Percentiles rank a stretch among this genome's conserved stretches.
These are phyloP conservation scores for Hyles vespertilio DNA, from an alignment of 1,140 invertebrate genomes.

Conservation along the genomic window DNA sequence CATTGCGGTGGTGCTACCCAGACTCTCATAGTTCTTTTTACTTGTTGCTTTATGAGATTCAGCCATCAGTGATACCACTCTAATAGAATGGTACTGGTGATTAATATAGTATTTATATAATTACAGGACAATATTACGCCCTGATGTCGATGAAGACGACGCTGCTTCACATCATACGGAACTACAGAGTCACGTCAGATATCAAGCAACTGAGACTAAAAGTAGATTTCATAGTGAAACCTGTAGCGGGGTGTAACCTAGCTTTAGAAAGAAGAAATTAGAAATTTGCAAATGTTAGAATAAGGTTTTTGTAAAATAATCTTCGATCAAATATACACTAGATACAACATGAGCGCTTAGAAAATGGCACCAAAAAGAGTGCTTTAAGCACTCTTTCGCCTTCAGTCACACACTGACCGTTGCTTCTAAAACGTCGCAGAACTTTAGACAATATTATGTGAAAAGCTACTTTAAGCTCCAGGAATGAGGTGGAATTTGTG, in stretches of 20 bases:
- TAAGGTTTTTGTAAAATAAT: no score
- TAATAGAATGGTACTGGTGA: not conserved
- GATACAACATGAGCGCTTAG: no score
- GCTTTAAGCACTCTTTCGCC: no score
- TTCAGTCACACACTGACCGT: no score
- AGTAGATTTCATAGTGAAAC: conserved; percentile 20
- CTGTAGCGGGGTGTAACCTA: conserved; percentile 15
- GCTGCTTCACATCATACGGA: conserved; percentile 36
- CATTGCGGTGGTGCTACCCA: no score
- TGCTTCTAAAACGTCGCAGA: no score
- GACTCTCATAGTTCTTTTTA: not conserved
- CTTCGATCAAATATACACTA: no score
- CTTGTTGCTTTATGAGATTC: not conserved
- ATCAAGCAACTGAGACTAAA: conserved; percentile 19
- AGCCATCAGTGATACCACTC: not conserved
- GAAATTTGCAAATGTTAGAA: no score
- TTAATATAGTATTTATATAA: conserved; percentile 7
- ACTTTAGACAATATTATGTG: no score
- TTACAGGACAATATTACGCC: conserved; percentile 53
- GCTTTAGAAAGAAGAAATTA: conserved; percentile 13
- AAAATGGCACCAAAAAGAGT: no score
- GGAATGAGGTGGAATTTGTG: no score
- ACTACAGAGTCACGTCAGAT: conserved; percentile 32
- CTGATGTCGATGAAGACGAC: conserved; percentile 48
- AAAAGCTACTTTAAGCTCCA: no score